A percentile compares a stretch with the other conserved stretches of the same genome.
These are phyloP conservation scores for Stylophora pistillata DNA, from an alignment of 64 coral and sea anemone species.

Conservation along the genomic window DNA sequence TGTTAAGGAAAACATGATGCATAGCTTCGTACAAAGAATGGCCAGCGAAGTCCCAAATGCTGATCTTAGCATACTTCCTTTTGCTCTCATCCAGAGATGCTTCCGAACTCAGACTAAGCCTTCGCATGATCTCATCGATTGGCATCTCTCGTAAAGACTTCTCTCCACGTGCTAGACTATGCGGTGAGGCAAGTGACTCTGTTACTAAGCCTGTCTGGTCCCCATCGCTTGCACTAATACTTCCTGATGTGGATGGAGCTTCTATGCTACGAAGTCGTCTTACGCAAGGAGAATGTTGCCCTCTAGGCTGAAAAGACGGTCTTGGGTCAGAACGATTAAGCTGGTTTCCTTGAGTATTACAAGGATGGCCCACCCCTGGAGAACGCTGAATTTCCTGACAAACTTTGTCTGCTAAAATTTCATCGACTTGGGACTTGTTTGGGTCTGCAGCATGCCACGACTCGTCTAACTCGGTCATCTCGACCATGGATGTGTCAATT, in stretches of 20 bases:
- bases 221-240: neutral
- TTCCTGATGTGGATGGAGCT: neutral
- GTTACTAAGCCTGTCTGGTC: neutral
- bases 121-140: neutral
- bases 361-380: neutral
- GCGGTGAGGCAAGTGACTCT: neutral
- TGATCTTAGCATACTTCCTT: constrained; percentile 49
- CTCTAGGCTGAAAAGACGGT: neutral
- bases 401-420: constrained; percentile 64
- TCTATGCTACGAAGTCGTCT: constrained; percentile 17
- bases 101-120: neutral
- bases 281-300: neutral
- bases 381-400: neutral
- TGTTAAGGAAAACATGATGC: constrained; percentile 86
- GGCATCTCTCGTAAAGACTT: constrained; percentile 10
- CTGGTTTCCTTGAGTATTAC: neutral
- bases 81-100: neutral
- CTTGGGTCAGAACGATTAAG: neutral
- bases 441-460: constrained; percentile 65
- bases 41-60: constrained; percentile 86
- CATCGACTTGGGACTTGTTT: constrained; percentile 62
- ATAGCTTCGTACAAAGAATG: constrained; percentile 81
- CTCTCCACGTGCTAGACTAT: neutral
- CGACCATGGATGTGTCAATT: constrained; percentile 68
- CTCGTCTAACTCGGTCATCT: constrained; percentile 56